Percentiles rank a stretch among this genome's conserved stretches.
Evolutionary conservation across 2,113 vertebrate species (phyloP).

Genomic region (Oreochromis niloticus): DNA sequence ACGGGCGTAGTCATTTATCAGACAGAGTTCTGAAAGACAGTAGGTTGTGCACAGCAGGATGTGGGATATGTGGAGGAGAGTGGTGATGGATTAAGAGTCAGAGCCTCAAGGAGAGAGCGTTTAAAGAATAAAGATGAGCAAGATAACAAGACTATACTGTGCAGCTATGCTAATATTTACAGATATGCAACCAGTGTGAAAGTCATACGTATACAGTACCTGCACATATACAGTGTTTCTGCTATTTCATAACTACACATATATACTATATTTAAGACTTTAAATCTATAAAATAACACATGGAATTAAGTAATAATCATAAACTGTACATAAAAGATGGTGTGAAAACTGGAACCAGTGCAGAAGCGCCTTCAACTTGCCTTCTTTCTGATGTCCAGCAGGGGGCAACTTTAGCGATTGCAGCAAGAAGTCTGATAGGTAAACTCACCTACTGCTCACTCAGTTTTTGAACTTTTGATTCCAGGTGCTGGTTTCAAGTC

Average conservation of each 20-base stretch:
- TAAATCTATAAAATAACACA: neutral
- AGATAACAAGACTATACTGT: neutral
- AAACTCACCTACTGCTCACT: neutral
- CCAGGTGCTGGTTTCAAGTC: neutral
- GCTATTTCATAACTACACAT: neutral
- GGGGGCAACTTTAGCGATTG: no score
- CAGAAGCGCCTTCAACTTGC: neutral
- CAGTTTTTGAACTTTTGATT: neutral
- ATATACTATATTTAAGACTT: neutral
- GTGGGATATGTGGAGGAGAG: conserved; percentile 20
- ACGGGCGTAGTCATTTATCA: conserved; percentile 26
- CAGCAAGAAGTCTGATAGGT: neutral
- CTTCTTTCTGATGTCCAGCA: neutral
- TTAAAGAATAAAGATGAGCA: neutral
- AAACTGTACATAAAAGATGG: neutral
- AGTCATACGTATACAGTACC: neutral
- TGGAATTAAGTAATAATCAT: neutral
- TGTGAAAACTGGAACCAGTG: neutral
- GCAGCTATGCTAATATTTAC: neutral
- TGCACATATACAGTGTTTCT: neutral
- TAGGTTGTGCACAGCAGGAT: conserved; percentile 8
- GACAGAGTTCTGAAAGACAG: conserved; percentile 22
- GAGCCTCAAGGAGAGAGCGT: neutral
- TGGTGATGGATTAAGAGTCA: conserved; percentile 24
- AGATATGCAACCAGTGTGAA: neutral